Percentiles rank a stretch among this genome's conserved stretches.
Evolutionary conservation across 2,888 invertebrate genomes (phyloP).

Genomic region (Galerucella pusilla): DNA sequence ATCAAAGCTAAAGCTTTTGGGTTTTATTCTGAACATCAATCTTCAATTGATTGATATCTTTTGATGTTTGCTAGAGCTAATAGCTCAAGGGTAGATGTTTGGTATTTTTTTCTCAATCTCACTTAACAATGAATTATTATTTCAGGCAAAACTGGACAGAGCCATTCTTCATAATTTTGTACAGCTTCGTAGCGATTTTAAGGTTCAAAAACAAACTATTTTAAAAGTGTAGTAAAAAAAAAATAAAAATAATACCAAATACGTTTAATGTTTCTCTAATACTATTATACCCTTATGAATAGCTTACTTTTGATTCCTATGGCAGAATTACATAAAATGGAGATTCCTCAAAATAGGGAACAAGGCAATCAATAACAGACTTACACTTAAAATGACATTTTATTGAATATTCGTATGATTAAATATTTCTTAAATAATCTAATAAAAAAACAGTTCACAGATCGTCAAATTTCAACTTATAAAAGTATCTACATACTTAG

Average conservation of each 20-base stretch:
- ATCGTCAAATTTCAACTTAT: slow-evolving; percentile 38
- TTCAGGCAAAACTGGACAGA: slow-evolving; percentile 89
- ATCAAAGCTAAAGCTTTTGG: too few relatives aligned
- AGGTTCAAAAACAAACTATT: slow-evolving; percentile 76
- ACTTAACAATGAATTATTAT: slow-evolving; percentile 50
- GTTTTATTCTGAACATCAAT: too few relatives aligned
- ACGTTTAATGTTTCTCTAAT: not conserved
- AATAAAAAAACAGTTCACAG: slow-evolving; percentile 43
- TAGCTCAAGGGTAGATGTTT: too few relatives aligned
- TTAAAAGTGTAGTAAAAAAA: slow-evolving; percentile 50
- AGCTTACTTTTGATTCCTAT: too few relatives aligned
- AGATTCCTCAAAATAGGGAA: not conserved
- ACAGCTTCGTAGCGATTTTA: slow-evolving; percentile 93
- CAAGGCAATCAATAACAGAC: not conserved
- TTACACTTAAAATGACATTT: slow-evolving; percentile 40
- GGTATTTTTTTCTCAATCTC: not conserved
- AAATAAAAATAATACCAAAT: not conserved
- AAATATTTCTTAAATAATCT: slow-evolving; percentile 42
- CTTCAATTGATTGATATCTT: too few relatives aligned
- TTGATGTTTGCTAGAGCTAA: too few relatives aligned
- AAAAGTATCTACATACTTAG: slow-evolving; percentile 9
- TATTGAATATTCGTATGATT: slow-evolving; percentile 43
- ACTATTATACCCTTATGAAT: not conserved
- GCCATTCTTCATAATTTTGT: slow-evolving; percentile 92
- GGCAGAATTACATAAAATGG: too few relatives aligned